phyloP scores from a whole-genome alignment of 23 tunicate genomes.

The Clavelina lepadiformis region DNA sequence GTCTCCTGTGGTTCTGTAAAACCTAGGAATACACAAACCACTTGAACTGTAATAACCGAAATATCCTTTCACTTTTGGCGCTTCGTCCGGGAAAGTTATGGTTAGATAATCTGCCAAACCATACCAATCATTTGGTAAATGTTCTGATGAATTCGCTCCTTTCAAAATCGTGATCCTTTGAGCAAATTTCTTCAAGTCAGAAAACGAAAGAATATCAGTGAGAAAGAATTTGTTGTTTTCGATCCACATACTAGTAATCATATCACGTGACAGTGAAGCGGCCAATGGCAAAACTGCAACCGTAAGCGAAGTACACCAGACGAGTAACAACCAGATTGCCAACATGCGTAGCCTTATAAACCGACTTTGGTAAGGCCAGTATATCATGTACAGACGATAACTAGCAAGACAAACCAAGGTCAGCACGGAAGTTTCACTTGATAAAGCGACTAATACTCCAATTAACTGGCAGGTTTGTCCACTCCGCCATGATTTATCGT shows the following conservation, averaged over 20 bases:
- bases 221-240: background rate
- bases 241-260: constrained; percentile 22
- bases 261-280: constrained; percentile 7
- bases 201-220: constrained; percentile 1
- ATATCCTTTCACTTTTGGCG: constrained; percentile 20
- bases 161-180: background rate
- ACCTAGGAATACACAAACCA: constrained; percentile 39
- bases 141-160: background rate
- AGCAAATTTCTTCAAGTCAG: constrained; percentile 13
- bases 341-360: background rate
- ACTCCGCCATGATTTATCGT: constrained; percentile 27
- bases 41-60: constrained; percentile 31
- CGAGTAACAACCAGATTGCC: background rate
- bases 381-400: constrained; percentile 12
- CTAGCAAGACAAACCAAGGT: constrained; percentile 25
- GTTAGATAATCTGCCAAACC: background rate
- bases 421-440: constrained; percentile 48
- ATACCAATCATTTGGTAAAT: constrained; percentile 12
- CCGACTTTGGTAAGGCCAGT: constrained; percentile 20
- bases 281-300: constrained; percentile 18
- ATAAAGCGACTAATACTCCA: constrained; percentile 31
- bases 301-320: constrained; percentile 16
- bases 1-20: constrained; percentile 4
- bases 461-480: constrained; percentile 14
- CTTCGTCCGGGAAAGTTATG: background rate